Evolutionary conservation across 2,888 invertebrate species (phyloP).

Genomic region (Cordilura impudica): DNA sequence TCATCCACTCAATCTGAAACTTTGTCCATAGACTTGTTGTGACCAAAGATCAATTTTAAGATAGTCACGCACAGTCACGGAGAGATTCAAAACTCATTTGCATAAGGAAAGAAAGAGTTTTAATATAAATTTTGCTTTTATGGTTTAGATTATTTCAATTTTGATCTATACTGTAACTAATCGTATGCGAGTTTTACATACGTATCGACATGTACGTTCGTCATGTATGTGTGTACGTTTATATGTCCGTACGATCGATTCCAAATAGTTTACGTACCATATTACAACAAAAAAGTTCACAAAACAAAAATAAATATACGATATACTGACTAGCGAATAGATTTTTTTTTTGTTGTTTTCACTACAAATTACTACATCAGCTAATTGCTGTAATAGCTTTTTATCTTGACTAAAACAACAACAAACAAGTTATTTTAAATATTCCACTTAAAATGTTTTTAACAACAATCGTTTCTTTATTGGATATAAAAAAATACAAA

Average conservation of each 20-base stretch:
- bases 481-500: not conserved
- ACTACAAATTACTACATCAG: slow-evolving; percentile 31
- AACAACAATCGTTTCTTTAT: not conserved
- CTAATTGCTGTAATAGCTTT: slow-evolving; percentile 28
- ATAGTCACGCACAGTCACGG: too few species aligned
- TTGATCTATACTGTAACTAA: too few species aligned
- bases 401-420: not conserved
- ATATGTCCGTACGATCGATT: slow-evolving; percentile 9
- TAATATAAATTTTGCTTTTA: too few species aligned
- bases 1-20: too few species aligned
- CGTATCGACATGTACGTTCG: not conserved
- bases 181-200: not conserved
- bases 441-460: slow-evolving; percentile 25
- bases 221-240: not conserved
- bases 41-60: too few species aligned
- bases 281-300: not conserved
- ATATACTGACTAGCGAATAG: not conserved
- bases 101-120: too few species aligned
- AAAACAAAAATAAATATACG: not conserved
- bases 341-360: not conserved
- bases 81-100: too few species aligned
- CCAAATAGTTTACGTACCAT: slow-evolving; percentile 21
- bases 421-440: slow-evolving; percentile 19
- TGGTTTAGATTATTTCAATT: too few species aligned
- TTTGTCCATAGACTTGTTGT: too few species aligned